These are phyloP conservation scores for Symphodus melops DNA, from an alignment of 2,113 vertebrate genomes.

Conservation along the genomic window DNA sequence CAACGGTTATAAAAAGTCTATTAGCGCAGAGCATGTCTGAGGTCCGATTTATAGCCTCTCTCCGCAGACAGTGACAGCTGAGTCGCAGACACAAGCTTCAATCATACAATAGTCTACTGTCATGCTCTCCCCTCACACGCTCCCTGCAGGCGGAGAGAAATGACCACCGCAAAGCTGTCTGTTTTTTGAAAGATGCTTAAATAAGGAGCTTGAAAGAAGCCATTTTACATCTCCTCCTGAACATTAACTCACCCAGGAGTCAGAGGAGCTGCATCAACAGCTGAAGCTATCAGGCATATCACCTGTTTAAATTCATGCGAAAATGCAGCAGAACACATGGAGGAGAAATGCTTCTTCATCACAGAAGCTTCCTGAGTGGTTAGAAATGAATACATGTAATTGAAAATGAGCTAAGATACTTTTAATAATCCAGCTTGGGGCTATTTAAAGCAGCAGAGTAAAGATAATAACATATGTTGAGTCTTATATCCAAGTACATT, in stretches of 20 bases:
- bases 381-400: conserved; percentile 2
- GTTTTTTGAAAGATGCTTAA: conserved; percentile 69
- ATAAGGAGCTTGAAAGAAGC: conserved; percentile 52
- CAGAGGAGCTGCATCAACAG: conserved; percentile 42
- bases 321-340: conserved; percentile 17
- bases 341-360: conserved; percentile 1
- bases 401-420: conserved; percentile 12
- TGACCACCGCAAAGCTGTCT: conserved; percentile 73
- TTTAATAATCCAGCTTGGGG: conserved; percentile 2
- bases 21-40: conserved; percentile 61
- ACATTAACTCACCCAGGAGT: conserved; percentile 50
- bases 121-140: conserved; percentile 35
- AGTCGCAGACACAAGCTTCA: conserved; percentile 54
- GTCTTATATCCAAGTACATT: conserved; percentile 7
- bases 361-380: background rate
- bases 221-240: conserved; percentile 57
- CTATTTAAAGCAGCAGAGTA: background rate
- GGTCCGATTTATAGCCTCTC: conserved; percentile 56
- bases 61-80: conserved; percentile 47
- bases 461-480: conserved; percentile 16
- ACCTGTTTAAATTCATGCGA: conserved; percentile 12
- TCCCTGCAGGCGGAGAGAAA: conserved; percentile 52
- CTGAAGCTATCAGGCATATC: conserved; percentile 15
- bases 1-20: conserved; percentile 64
- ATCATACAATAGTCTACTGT: conserved; percentile 44